Conservation (phyloP, 2,797 vertebrate species). For the Botia kubotai region DNA sequence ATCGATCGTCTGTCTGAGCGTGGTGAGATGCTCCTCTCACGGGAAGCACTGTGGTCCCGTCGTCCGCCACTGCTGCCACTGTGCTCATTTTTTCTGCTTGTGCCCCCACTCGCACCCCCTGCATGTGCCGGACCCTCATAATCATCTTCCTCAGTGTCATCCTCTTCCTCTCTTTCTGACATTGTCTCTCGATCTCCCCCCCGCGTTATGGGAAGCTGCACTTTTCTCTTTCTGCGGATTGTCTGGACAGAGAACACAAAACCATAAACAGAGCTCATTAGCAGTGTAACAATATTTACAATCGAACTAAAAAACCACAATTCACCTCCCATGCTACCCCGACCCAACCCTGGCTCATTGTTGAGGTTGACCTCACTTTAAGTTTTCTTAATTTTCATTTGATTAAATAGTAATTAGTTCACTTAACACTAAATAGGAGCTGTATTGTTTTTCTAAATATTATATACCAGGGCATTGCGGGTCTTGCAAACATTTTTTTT, state of each 20-base stretch:
- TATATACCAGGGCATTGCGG: too few species aligned
- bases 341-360: too few species aligned
- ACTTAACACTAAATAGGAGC: too few species aligned
- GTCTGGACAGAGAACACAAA: conserved; percentile 78
- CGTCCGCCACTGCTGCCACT: conserved; percentile 77
- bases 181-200: conserved; percentile 89
- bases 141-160: conserved; percentile 95
- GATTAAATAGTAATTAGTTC: too few species aligned
- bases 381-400: too few species aligned
- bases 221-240: conserved; percentile 95
- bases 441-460: too few species aligned
- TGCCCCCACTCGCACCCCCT: conserved; percentile 83
- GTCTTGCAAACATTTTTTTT: too few species aligned
- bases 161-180: conserved; percentile 94
- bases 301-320: too few species aligned
- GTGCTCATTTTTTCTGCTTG: conserved; percentile 75
- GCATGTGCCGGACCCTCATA: conserved; percentile 81
- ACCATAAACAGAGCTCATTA: neutral
- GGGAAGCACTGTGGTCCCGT: conserved; percentile 88
- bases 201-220: conserved; percentile 90
- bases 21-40: conserved; percentile 92
- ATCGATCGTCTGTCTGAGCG: conserved; percentile 90
- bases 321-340: too few species aligned
- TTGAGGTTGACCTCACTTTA: too few species aligned
- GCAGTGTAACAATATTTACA: too few species aligned